phyloP scores from a whole-genome alignment of 2,888 invertebrate genomes.

The Dusona sp. region DNA sequence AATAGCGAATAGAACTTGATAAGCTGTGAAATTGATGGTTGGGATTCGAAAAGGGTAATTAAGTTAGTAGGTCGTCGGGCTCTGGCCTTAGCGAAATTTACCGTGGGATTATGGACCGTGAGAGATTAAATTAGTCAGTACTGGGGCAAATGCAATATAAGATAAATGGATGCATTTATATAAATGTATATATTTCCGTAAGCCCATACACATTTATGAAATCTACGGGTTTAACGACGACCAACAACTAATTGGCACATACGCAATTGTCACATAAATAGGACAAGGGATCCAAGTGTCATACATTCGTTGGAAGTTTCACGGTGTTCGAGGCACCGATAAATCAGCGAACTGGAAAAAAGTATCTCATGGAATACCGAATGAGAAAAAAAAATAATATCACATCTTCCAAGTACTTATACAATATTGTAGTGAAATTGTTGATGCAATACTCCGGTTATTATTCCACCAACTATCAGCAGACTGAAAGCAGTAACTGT shows the following conservation, averaged over 20 bases:
- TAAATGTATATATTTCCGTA: neutral
- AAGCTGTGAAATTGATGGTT: conserved; percentile 6
- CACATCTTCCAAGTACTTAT: neutral
- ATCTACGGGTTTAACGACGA: neutral
- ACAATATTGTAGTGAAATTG: neutral
- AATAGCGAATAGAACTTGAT: neutral
- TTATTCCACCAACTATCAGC: neutral
- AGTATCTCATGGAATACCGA: neutral
- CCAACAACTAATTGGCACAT: conserved; percentile 50
- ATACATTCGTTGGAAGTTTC: neutral
- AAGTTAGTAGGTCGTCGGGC: conserved; percentile 38
- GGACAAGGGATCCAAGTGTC: conserved; percentile 39
- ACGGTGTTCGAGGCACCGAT: neutral
- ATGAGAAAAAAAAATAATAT: neutral
- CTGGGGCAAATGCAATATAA: conserved; percentile 32
- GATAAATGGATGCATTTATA: conserved; percentile 14
- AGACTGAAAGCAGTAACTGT: conserved; percentile 5
- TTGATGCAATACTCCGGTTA: neutral
- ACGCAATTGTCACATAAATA: conserved; percentile 57
- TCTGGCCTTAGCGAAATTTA: conserved; percentile 40
- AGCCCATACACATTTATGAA: neutral
- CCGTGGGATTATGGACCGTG: conserved; percentile 61
- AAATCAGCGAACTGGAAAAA: neutral
- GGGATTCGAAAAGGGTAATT: conserved; percentile 24
- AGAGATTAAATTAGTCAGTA: conserved; percentile 59